These are phyloP conservation scores for Megaceryle torquata DNA, from an alignment of 2,113 vertebrate species.

Conservation along the genomic window DNA sequence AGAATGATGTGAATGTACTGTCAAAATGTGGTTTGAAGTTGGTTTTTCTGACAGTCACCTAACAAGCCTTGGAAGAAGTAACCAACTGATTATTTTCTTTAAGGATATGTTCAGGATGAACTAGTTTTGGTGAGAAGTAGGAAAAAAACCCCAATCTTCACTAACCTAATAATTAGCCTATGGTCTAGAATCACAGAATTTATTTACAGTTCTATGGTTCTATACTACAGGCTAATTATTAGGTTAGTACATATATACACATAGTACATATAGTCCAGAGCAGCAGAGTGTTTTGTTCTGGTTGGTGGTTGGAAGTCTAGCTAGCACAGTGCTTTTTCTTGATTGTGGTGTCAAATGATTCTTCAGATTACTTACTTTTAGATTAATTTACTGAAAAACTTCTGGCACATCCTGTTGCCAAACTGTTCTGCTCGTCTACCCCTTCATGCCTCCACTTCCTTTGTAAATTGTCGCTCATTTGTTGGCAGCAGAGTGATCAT, in stretches of 20 bases:
- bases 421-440: not conserved
- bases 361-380: not conserved
- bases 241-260: no score
- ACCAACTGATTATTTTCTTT: not conserved
- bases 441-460: not conserved
- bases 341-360: not conserved
- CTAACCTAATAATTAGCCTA: not conserved
- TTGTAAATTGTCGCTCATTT: not conserved
- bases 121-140: not conserved
- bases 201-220: no score
- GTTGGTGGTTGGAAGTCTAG: not conserved
- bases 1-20: not conserved
- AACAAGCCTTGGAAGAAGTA: not conserved
- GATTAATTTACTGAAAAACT: not conserved
- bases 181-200: no score
- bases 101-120: not conserved
- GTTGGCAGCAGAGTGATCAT: not conserved
- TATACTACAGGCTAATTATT: no score
- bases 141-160: not conserved
- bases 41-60: not conserved
- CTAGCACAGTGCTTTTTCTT: not conserved
- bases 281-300: not conserved
- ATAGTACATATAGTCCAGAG: not conserved
- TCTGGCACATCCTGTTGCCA: not conserved
- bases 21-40: not conserved